These are phyloP conservation scores for Nymphicus hollandicus DNA, from an alignment of 2,113 vertebrate genomes.

Conservation along the genomic window DNA sequence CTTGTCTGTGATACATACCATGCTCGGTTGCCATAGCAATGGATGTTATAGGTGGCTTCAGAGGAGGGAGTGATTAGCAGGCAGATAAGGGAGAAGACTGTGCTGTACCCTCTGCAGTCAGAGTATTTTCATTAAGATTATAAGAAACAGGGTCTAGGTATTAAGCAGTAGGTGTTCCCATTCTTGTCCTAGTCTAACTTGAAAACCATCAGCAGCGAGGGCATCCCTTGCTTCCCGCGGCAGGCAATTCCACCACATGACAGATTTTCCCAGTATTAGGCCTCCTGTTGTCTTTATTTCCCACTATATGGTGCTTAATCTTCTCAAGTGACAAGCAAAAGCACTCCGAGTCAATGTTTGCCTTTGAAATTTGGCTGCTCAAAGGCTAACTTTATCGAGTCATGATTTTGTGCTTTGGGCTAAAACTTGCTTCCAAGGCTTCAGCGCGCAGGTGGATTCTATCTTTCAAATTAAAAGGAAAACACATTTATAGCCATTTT, in stretches of 20 bases:
- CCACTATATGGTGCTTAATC: not conserved
- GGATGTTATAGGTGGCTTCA: constrained; percentile 39
- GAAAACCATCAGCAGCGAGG: not conserved
- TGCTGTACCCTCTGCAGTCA: not conserved
- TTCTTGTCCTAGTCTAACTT: constrained; percentile 5
- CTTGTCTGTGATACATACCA: constrained; percentile 13
- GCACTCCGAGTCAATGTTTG: constrained; percentile 16
- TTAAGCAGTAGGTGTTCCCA: not conserved
- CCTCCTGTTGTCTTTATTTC: constrained; percentile 16
- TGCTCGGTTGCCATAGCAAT: constrained; percentile 42
- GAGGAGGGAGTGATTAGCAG: constrained; percentile 37
- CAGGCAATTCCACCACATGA: not conserved
- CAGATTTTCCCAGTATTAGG: not conserved
- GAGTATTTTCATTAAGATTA: constrained; percentile 18
- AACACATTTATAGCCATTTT: not conserved
- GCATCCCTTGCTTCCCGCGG: not conserved
- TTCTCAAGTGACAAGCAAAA: constrained; percentile 17
- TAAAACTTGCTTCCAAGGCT: not conserved
- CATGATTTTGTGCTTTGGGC: constrained; percentile 14
- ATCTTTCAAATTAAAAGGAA: not conserved
- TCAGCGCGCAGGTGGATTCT: not conserved
- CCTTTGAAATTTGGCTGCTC: constrained; percentile 25
- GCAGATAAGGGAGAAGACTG: not conserved
- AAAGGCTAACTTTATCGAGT: not conserved
- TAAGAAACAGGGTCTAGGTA: not conserved